Conservation (phyloP, 2,113 vertebrate genomes). For the Theropithecus gelada region DNA sequence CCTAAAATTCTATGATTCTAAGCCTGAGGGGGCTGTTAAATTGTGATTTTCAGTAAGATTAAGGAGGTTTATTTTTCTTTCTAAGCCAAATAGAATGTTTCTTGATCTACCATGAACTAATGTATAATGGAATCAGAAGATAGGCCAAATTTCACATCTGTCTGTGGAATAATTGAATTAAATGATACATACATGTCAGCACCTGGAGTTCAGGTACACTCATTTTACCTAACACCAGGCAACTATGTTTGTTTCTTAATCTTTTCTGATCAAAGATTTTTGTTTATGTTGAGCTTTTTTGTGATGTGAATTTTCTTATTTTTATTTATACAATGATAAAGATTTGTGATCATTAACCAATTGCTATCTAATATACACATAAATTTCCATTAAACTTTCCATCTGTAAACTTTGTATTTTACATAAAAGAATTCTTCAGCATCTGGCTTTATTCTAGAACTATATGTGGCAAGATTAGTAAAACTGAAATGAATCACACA, state of each 20-base stretch:
- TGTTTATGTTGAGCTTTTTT: not conserved
- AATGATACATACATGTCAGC: not conserved
- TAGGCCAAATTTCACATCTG: not conserved
- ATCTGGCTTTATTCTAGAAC: constrained; percentile 25
- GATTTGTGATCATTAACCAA: not conserved
- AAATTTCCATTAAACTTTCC: not conserved
- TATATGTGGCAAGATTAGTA: constrained; percentile 3
- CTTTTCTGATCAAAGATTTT: not conserved
- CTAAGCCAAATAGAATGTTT: not conserved
- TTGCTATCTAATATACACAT: not conserved
- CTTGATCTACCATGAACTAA: not conserved
- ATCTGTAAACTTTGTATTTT: not conserved
- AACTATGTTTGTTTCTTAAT: not conserved
- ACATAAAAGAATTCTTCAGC: not conserved
- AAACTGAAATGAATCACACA: not conserved
- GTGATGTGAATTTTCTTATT: not conserved
- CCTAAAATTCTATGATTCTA: not conserved
- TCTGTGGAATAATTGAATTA: not conserved
- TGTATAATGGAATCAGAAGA: not conserved
- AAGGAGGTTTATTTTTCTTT: not conserved
- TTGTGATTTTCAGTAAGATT: not conserved
- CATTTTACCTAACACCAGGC: not conserved
- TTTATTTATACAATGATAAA: constrained; percentile 12
- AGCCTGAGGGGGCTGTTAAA: not conserved
- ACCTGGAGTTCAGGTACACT: not conserved